Base-by-base conservation (phyloP, 2,113 vertebrate genomes). In the Catharus bicknelli region DNA sequence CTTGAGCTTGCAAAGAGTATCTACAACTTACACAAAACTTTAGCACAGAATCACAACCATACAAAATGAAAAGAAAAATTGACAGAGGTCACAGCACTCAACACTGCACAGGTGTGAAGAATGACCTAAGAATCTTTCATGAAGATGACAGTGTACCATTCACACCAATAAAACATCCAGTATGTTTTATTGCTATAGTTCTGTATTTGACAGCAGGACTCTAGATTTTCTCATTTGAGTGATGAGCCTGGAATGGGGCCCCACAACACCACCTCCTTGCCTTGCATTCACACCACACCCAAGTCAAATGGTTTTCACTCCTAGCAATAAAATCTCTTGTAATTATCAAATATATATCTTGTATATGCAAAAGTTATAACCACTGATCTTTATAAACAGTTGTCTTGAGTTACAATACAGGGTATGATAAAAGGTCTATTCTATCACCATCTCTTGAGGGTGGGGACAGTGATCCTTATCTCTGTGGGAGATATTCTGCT, bases 71-170 rank as follows among this genome's bases (percentile, higher is more conserved):
- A 57, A 83, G 13, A 51, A 40, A 77, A 77, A 57, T 30, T 5
- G 3, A 62, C 57, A 63, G 42, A 61, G 36, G 40, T 77, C 47
- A 92, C 5, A 2, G 51, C 53, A 94, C 34, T n/a, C 57, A 69
- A 42, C 26, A 50, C 2, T 50, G 19, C 32, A 67, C 36, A 34
- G 36, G 26, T 61, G 30, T 61, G 72, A 86, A 82, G 29, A 62
- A 87, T 15, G 47, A 88, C n/a, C 5, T 2, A 5, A 73, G 27
- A 34, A 53, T n/a, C 23, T 50, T 48, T 53, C 84, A 89, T 85
- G 90, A 96, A 92, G 86, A 90, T 79, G 89, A 90, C 85, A 76
- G 32, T 20, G 54, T 51, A 64, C 10, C 45, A 57, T 57, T 78
- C 54, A 55, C 30, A 83, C 11, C 51, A 72, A 38, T 7, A 29